Percentiles rank a stretch among this genome's conserved stretches.
phyloP scores from a whole-genome alignment of 2,797 vertebrate genomes.

The Limosa lapponica region DNA sequence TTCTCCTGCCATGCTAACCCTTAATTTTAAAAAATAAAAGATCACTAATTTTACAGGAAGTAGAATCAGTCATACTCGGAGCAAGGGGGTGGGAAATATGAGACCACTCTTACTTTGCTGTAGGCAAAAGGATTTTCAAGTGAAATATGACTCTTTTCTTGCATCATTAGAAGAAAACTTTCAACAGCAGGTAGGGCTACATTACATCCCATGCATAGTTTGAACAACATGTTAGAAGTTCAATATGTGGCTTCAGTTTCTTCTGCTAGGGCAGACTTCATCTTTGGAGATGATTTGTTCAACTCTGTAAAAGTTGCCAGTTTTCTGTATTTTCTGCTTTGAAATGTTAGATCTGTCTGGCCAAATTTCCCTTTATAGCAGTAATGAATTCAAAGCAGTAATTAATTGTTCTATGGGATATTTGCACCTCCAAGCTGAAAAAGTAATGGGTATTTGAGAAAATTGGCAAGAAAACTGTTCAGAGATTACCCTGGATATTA shows the following conservation, averaged over 20 bases:
- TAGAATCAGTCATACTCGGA: background rate
- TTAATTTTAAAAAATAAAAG: background rate
- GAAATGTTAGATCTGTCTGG: slow-evolving; percentile 14
- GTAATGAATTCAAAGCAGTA: slow-evolving; percentile 44
- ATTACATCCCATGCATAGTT: background rate
- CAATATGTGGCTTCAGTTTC: background rate
- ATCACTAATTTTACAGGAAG: background rate
- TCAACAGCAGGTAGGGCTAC: background rate
- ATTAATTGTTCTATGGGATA: slow-evolving; percentile 55
- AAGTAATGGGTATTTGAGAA: slow-evolving; percentile 47
- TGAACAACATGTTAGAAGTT: background rate
- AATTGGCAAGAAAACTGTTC: slow-evolving; percentile 55
- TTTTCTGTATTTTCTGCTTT: slow-evolving; percentile 23
- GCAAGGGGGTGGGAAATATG: background rate
- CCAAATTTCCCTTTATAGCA: background rate
- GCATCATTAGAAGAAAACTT: background rate
- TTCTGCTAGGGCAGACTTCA: background rate
- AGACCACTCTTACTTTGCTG: background rate
- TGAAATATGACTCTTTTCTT: background rate
- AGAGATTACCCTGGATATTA: slow-evolving; percentile 48
- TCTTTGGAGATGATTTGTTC: background rate
- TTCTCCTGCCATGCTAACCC: background rate
- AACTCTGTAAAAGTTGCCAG: background rate
- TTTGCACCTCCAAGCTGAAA: slow-evolving; percentile 51
- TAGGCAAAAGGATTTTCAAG: background rate